Evolutionary conservation across 2,797 vertebrate genomes (phyloP).

Genomic region (Psittacula derbiana): DNA sequence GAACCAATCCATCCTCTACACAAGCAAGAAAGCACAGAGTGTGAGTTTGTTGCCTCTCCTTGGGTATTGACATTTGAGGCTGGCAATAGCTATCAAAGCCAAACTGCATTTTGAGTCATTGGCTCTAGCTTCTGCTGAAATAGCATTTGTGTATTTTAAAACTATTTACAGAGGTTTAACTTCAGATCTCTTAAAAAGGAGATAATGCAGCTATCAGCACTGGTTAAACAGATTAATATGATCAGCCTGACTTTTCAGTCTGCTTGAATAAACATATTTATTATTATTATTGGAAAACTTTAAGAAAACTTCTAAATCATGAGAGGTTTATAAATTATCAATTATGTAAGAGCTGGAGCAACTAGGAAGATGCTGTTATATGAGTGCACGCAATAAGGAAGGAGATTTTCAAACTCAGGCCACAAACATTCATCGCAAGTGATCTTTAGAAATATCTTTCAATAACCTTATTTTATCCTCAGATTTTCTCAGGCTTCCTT

Average conservation of each 20-base stretch:
- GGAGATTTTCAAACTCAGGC: neutral
- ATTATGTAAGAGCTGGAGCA: slow-evolving; percentile 1
- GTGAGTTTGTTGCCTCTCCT: neutral
- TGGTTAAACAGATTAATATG: neutral
- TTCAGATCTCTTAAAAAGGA: neutral
- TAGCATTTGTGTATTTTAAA: neutral
- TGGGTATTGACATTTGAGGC: neutral
- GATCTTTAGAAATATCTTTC: slow-evolving; percentile 16
- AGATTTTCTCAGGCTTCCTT: slow-evolving; percentile 20
- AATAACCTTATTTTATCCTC: neutral
- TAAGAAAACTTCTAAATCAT: neutral
- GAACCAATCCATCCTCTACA: neutral
- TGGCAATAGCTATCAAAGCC: neutral
- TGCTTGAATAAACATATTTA: slow-evolving; percentile 31
- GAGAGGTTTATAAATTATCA: slow-evolving; percentile 4
- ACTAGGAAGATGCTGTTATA: neutral
- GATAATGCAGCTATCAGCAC: neutral
- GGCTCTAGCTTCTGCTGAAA: neutral
- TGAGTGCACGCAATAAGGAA: neutral
- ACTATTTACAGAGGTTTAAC: neutral
- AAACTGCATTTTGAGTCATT: neutral
- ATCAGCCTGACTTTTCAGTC: neutral
- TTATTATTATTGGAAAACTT: slow-evolving; percentile 13
- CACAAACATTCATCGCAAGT: neutral
- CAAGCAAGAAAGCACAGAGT: neutral